Evolutionary conservation across 2,888 invertebrate genomes (phyloP), one percentile per base, ranked within the genome.

Genomic region (Metalampra italica): DNA sequence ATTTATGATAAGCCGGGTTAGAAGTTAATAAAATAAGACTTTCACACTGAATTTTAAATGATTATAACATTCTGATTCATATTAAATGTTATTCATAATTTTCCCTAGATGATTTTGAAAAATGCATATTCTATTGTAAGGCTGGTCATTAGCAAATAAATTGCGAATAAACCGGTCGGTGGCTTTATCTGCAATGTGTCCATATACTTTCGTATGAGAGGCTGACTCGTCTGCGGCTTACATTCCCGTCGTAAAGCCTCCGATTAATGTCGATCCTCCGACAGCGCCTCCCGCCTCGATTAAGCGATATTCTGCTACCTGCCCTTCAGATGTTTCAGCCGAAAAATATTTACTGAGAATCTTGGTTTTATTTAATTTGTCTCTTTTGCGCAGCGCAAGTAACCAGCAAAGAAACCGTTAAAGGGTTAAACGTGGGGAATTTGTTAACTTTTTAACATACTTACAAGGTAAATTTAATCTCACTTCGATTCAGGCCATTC

Each of bases 191-290:
- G 65, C 46, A 54, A 60, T 54, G 46, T 65, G 62, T 49, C 53
- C 54, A 54, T 71, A 62, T 67, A 68, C 68, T 76, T 64, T 59
- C 52, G 29, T 56, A 50, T 56, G 62, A 62, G 66, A 66, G 70
- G 64, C 63, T 64, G 71, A 59, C 67, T 71, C 62, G 71, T 76
- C 77, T 78, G 78, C 66, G 78, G 75, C 74, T 65, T 71, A 71
- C 77, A 74, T 71, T 77, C 76, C 72, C 74, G 73, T 78, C 83
- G 76, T 88, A 86, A 86, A 87, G 77, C 75, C 78, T 78, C 68
- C 79, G 78, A 84, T 84, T 85, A 85, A 84, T 81, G 78, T 59
- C 68, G 62, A 69, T 75, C 72, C 81, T 76, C 74, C 70, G 65
- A 57, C 68, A 57, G 65, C 58, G 68, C 68, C 71, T 76, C 64